phyloP scores from a whole-genome alignment of 1,140 invertebrate genomes.

The Micrasema minimum region DNA sequence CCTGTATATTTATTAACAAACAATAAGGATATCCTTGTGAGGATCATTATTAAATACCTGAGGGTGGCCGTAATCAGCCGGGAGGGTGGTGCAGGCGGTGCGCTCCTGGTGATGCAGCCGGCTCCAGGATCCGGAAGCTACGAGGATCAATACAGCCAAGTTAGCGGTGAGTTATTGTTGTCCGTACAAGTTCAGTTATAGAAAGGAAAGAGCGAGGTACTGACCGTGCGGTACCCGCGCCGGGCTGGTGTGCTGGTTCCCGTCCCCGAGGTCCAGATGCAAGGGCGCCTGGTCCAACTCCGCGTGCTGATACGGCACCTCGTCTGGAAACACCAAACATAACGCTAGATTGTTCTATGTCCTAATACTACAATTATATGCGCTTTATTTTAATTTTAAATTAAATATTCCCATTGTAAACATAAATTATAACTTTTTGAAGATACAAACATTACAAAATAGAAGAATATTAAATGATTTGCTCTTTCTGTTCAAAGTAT shows the following conservation, averaged over 20 bases:
- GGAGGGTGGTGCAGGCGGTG: slow-evolving; percentile 10
- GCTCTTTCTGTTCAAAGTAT: no score
- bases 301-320: slow-evolving; percentile 36
- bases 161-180: background rate
- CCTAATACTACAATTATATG: no score
- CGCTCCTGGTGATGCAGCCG: background rate
- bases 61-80: slow-evolving; percentile 35
- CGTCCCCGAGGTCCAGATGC: slow-evolving; percentile 50
- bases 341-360: background rate
- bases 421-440: no score
- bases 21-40: no score
- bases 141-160: background rate
- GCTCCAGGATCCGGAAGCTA: slow-evolving; percentile 27
- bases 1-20: no score
- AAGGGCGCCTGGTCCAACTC: slow-evolving; percentile 20
- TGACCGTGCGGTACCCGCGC: slow-evolving; percentile 42
- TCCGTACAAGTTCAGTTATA: no score
- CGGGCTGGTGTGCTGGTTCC: slow-evolving; percentile 50
- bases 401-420: no score
- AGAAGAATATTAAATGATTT: no score
- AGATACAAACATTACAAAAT: no score
- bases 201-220: no score
- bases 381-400: background rate
- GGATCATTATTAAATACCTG: slow-evolving; percentile 15
- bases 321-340: slow-evolving; percentile 6